Conservation (phyloP, 2,888 invertebrate species). For the Arge pagana region DNA sequence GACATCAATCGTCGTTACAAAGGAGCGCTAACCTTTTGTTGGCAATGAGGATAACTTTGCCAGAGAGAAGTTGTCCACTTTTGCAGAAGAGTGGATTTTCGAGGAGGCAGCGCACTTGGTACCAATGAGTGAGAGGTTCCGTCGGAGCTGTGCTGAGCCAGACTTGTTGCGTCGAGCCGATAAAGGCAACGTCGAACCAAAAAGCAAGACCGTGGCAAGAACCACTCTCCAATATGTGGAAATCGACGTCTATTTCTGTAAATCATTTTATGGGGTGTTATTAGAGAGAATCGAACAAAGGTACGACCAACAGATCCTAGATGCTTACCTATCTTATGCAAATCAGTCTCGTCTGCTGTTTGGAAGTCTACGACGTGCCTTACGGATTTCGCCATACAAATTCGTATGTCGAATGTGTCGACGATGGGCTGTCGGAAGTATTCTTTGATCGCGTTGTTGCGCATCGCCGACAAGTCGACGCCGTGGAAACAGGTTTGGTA, state of each 20-base stretch:
- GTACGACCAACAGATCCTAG: neutral
- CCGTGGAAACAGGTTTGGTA: constrained; percentile 98
- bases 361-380: constrained; percentile 94
- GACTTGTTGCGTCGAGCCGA: constrained; percentile 85
- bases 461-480: constrained; percentile 89
- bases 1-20: constrained; percentile 2
- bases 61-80: constrained; percentile 88
- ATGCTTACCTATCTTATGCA: constrained; percentile 78
- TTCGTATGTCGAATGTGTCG: constrained; percentile 97
- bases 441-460: constrained; percentile 93
- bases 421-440: constrained; percentile 98
- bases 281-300: constrained; percentile 8
- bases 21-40: constrained; percentile 75
- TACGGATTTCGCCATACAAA: constrained; percentile 93
- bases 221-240: constrained; percentile 89
- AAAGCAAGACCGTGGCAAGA: constrained; percentile 97
- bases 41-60: constrained; percentile 84
- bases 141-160: constrained; percentile 98
- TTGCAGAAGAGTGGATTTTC: constrained; percentile 94
- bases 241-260: constrained; percentile 88
- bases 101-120: constrained; percentile 94
- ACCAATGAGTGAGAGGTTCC: constrained; percentile 98
- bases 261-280: too few relatives aligned
- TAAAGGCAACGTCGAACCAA: constrained; percentile 99
- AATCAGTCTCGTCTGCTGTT: constrained; percentile 88